phyloP scores from a whole-genome alignment of 1,140 invertebrate species.

The Panonychus citri region DNA sequence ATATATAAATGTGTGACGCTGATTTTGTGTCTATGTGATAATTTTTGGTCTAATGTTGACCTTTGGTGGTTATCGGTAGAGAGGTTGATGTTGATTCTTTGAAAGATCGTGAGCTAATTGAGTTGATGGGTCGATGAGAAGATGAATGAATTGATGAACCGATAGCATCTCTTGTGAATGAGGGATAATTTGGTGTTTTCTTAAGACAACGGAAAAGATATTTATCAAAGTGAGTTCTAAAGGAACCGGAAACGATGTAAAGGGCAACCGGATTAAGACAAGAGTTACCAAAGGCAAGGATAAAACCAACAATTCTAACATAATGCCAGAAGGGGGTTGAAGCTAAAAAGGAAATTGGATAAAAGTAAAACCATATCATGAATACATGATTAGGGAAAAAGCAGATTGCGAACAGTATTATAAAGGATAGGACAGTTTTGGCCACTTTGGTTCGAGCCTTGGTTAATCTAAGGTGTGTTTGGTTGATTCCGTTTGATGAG shows the following conservation, averaged over 20 bases:
- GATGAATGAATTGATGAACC: too few relatives aligned
- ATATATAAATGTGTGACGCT: too few relatives aligned
- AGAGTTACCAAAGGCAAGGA: conserved; percentile 18
- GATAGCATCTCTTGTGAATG: too few relatives aligned
- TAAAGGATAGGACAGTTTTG: conserved; percentile 64
- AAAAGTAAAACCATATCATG: conserved; percentile 67
- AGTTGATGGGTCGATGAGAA: too few relatives aligned
- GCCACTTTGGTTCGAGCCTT: conserved; percentile 33
- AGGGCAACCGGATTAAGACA: conserved; percentile 1
- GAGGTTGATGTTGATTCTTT: too few relatives aligned
- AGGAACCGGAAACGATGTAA: not conserved
- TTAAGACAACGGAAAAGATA: not conserved
- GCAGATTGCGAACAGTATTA: conserved; percentile 66
- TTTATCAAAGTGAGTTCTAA: not conserved
- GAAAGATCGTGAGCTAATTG: too few relatives aligned
- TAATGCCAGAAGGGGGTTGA: conserved; percentile 69
- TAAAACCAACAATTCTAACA: conserved; percentile 55
- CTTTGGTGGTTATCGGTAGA: too few relatives aligned
- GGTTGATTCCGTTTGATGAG: not conserved
- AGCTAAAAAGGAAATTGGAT: conserved; percentile 36
- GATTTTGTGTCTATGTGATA: too few relatives aligned
- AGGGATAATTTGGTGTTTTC: too few relatives aligned
- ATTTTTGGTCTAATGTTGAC: too few relatives aligned
- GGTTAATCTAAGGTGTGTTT: too few relatives aligned
- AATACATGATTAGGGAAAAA: conserved; percentile 65